Evolutionary conservation across 2,888 invertebrate genomes (phyloP).

Genomic region (Pterostichus madidus): DNA sequence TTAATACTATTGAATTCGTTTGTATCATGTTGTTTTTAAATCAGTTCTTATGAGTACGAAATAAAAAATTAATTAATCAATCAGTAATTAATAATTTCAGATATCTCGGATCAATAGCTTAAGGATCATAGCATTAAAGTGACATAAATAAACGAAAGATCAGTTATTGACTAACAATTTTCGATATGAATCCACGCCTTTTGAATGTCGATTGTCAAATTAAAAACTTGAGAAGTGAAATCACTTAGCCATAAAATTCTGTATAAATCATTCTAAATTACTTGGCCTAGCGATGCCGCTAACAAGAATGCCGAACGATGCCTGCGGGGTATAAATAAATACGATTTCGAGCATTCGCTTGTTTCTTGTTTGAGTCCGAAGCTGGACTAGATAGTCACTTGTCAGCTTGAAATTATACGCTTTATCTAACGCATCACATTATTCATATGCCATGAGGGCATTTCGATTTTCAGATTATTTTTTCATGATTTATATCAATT

Average conservation of each 20-base stretch:
- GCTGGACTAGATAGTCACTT: constrained; percentile 32
- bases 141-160: constrained; percentile 46
- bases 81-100: constrained; percentile 35
- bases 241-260: constrained; percentile 65
- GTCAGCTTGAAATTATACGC: constrained; percentile 27
- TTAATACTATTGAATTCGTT: no score
- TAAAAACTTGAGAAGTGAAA: constrained; percentile 64
- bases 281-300: constrained; percentile 52
- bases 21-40: not conserved
- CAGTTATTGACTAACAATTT: constrained; percentile 47
- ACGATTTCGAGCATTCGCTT: constrained; percentile 39
- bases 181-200: constrained; percentile 64
- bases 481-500: constrained; percentile 48
- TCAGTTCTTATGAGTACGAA: not conserved
- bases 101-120: not conserved
- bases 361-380: not conserved
- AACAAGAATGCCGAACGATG: constrained; percentile 60
- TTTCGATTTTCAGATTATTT: constrained; percentile 47
- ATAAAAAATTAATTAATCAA: constrained; percentile 42
- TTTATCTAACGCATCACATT: constrained; percentile 53
- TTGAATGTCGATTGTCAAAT: constrained; percentile 66
- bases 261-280: constrained; percentile 66
- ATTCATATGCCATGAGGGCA: constrained; percentile 38
- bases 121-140: constrained; percentile 29
- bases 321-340: constrained; percentile 47